Evolutionary conservation across 2,113 vertebrate species (phyloP).

Genomic region (Trichechus manatus): DNA sequence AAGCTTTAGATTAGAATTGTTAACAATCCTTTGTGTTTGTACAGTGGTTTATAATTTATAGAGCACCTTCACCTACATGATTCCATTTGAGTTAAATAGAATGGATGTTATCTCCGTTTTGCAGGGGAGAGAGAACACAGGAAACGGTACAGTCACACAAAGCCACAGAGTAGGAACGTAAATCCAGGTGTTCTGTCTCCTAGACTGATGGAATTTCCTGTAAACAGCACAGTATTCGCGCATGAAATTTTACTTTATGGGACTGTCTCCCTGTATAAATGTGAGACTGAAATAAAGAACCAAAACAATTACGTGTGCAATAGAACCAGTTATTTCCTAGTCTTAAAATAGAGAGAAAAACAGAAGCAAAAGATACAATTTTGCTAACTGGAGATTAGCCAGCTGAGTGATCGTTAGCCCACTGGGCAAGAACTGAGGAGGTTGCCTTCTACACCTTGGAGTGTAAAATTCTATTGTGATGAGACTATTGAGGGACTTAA

Average conservation of each 20-base stretch:
- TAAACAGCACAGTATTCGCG: not conserved
- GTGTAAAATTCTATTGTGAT: not conserved
- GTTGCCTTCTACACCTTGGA: not conserved
- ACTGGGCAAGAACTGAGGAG: not conserved
- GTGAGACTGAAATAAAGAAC: not conserved
- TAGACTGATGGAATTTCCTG: not conserved
- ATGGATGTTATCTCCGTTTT: not conserved
- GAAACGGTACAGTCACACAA: not conserved
- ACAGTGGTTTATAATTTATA: not conserved
- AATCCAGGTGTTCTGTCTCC: not conserved
- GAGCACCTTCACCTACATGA: not conserved
- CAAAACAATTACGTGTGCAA: not conserved
- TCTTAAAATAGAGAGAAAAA: slow-evolving; percentile 28
- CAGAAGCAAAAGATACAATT: slow-evolving; percentile 4
- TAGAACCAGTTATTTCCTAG: not conserved
- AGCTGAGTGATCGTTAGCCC: not conserved
- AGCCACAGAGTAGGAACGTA: not conserved
- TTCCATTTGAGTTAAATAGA: not conserved
- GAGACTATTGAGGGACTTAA: not conserved
- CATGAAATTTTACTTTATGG: not conserved
- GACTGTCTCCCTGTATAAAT: not conserved
- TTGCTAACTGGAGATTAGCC: not conserved
- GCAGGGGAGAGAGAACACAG: not conserved
- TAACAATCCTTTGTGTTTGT: not conserved
- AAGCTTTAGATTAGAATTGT: not conserved